Conservation (phyloP, 2,797 vertebrate species). For the Mormyrus proboscirostris region DNA sequence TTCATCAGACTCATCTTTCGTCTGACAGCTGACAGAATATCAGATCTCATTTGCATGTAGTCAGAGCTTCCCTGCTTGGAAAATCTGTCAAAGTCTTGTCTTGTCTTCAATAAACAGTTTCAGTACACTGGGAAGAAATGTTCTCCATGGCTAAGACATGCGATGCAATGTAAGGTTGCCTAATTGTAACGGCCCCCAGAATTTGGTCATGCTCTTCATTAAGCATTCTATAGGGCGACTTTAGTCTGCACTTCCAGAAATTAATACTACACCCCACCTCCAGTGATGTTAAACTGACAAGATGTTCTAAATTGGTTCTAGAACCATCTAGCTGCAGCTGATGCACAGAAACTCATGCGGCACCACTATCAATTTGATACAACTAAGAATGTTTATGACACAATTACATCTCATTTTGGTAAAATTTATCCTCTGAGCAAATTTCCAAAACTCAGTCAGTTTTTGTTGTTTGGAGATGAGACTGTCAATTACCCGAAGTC, state of each 20-base stretch:
- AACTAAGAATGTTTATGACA: neutral
- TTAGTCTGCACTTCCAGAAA: neutral
- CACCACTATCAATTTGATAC: neutral
- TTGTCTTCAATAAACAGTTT: neutral
- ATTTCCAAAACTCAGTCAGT: neutral
- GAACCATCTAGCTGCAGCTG: neutral
- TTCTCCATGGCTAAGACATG: neutral
- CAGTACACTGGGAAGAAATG: neutral
- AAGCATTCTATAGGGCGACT: neutral
- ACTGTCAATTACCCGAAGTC: neutral
- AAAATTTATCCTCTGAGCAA: neutral
- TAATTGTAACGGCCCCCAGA: neutral
- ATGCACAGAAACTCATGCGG: neutral
- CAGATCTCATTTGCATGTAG: neutral
- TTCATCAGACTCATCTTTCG: neutral
- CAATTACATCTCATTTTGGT: neutral
- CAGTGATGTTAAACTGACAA: neutral
- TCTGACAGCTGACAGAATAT: constrained; percentile 8
- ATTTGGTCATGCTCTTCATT: neutral
- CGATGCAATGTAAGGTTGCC: neutral
- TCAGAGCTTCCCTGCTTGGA: neutral
- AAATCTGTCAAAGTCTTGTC: neutral
- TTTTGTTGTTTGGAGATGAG: neutral
- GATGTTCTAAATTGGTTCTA: neutral
- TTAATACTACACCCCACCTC: neutral